phyloP scores from a whole-genome alignment of 2,113 vertebrate genomes.

The Miniopterus natalensis region DNA sequence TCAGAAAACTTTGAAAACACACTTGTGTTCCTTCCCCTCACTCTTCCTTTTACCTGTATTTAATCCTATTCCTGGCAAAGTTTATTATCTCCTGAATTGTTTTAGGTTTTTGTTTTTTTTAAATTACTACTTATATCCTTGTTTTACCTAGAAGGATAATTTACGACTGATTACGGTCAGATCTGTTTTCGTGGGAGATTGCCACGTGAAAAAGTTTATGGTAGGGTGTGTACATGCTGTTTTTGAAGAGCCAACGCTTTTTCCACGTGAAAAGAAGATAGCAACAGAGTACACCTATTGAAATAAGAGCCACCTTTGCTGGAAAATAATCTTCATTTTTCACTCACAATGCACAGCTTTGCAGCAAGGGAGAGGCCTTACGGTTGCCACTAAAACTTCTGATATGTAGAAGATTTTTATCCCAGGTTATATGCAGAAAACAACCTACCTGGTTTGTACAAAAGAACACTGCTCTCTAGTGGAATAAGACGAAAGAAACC shows the following conservation, averaged over 20 bases:
- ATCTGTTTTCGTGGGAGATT: not conserved
- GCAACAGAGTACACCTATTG: not conserved
- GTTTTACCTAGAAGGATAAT: not conserved
- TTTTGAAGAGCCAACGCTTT: slow-evolving; percentile 4
- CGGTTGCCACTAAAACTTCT: slow-evolving; percentile 63
- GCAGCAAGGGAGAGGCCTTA: not conserved
- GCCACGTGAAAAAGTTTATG: slow-evolving; percentile 3
- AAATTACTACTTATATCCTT: not conserved
- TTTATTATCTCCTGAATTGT: not conserved
- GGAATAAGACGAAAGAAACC: slow-evolving; percentile 85
- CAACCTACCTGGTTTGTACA: slow-evolving; percentile 87
- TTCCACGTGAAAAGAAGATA: not conserved
- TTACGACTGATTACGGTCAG: not conserved
- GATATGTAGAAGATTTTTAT: slow-evolving; percentile 39
- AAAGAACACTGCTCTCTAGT: slow-evolving; percentile 94
- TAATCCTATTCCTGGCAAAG: not conserved
- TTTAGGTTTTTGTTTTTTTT: not conserved
- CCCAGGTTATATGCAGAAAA: slow-evolving; percentile 74
- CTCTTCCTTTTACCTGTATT: not conserved
- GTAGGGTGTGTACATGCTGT: not conserved
- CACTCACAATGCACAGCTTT: slow-evolving; percentile 7
- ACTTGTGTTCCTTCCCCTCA: not conserved
- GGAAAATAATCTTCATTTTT: not conserved
- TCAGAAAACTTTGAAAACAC: not conserved
- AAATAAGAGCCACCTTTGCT: slow-evolving; percentile 21